Evolutionary conservation across 1,140 invertebrate species (phyloP).

Genomic region (Grapholita molesta): DNA sequence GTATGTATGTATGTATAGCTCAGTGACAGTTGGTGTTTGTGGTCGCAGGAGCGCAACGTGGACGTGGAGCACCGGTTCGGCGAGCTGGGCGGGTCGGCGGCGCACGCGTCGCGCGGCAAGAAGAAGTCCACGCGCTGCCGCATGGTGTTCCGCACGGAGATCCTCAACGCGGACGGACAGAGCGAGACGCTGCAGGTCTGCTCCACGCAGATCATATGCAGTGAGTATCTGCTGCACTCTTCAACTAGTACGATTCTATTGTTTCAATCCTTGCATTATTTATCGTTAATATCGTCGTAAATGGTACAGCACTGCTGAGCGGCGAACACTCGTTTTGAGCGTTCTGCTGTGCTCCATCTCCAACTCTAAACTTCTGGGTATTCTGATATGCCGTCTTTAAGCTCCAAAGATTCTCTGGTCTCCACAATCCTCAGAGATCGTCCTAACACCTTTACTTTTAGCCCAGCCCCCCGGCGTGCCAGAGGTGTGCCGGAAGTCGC

Average conservation of each 20-base stretch:
- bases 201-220: slow-evolving; percentile 96
- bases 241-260: too few relatives aligned
- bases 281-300: too few relatives aligned
- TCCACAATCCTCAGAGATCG: too few relatives aligned
- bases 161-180: slow-evolving; percentile 86
- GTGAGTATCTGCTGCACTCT: slow-evolving; percentile 81
- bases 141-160: slow-evolving; percentile 94
- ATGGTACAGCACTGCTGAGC: too few relatives aligned
- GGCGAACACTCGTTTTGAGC: too few relatives aligned
- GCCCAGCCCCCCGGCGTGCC: slow-evolving; percentile 97
- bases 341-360: too few relatives aligned
- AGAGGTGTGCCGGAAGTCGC: slow-evolving; percentile 96
- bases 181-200: slow-evolving; percentile 93
- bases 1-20: too few relatives aligned
- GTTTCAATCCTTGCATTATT: too few relatives aligned
- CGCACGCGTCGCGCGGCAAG: slow-evolving; percentile 87
- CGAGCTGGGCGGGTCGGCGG: slow-evolving; percentile 76
- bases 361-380: too few relatives aligned
- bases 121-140: slow-evolving; percentile 96
- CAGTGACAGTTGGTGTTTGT: too few relatives aligned
- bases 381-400: too few relatives aligned
- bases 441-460: slow-evolving; percentile 52
- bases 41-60: slow-evolving; percentile 95
- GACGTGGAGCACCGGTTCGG: slow-evolving; percentile 96
- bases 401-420: too few relatives aligned